phyloP scores from a whole-genome alignment of 2,113 vertebrate species.

The Lates calcarifer region DNA sequence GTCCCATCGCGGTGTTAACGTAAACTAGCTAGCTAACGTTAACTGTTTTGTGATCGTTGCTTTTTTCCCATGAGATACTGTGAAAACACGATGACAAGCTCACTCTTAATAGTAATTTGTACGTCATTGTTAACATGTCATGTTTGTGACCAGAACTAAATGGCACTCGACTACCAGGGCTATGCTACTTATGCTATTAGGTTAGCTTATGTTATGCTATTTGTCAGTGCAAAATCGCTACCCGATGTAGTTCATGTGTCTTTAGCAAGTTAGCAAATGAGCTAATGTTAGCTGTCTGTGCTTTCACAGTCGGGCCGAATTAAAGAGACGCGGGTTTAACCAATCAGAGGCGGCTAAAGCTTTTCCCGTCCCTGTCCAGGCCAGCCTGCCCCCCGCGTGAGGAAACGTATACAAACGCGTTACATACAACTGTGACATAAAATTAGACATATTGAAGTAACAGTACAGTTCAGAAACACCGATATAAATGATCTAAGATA shows the following conservation, averaged over 20 bases:
- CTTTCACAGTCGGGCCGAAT: conserved; percentile 15
- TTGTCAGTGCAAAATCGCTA: neutral
- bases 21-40: neutral
- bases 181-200: conserved; percentile 18
- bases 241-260: neutral
- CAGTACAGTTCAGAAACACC: neutral
- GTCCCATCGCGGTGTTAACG: conserved; percentile 1
- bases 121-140: neutral
- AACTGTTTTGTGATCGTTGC: neutral
- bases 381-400: neutral
- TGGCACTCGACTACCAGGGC: neutral
- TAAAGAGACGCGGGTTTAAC: conserved; percentile 58
- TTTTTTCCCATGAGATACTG: neutral
- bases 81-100: neutral
- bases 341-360: conserved; percentile 25
- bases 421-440: neutral
- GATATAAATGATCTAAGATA: neutral
- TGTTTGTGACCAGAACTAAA: neutral
- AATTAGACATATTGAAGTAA: too few relatives aligned
- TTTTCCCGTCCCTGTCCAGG: neutral
- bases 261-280: conserved; percentile 21
- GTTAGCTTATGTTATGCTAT: conserved; percentile 13
- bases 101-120: neutral
- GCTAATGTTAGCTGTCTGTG: conserved; percentile 29
- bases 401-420: neutral